Evolutionary conservation across 1,140 invertebrate genomes (phyloP).

Genomic region (Lepidurus couesii): DNA sequence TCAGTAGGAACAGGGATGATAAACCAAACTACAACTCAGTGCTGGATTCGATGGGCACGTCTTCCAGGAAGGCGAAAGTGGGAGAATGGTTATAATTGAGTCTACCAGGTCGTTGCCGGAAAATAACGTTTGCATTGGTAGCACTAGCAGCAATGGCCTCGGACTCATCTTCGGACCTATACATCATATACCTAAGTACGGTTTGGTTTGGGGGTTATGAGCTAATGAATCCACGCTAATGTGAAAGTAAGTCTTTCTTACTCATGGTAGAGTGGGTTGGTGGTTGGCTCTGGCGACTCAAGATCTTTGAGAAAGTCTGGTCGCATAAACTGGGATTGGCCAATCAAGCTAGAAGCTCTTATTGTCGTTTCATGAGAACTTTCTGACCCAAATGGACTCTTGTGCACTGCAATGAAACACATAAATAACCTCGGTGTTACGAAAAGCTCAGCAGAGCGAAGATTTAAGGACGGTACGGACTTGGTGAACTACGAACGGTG

Average conservation of each 20-base stretch:
- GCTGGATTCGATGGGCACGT: background rate
- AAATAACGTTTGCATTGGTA: background rate
- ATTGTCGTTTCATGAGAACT: slow-evolving; percentile 1
- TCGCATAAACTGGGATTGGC: background rate
- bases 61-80: background rate
- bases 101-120: slow-evolving; percentile 2
- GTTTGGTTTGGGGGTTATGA: background rate
- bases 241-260: background rate
- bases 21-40: background rate
- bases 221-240: too few species aligned
- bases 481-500: slow-evolving; percentile 1
- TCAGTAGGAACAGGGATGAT: too few species aligned
- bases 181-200: slow-evolving; percentile 12
- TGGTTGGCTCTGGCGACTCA: background rate
- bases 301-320: slow-evolving; percentile 13
- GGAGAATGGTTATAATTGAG: slow-evolving; percentile 2
- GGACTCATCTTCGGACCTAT: slow-evolving; percentile 3
- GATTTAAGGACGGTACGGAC: background rate
- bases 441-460: background rate
- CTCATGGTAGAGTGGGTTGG: background rate
- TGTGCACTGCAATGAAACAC: background rate
- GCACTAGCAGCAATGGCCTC: background rate
- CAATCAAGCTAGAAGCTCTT: background rate
- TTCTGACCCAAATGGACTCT: slow-evolving; percentile 14
- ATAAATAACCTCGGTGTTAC: background rate